Evolutionary conservation across 2,888 invertebrate species (phyloP), one percentile per base, ranked within the genome.

Genomic region (Pelosia muscerda): DNA sequence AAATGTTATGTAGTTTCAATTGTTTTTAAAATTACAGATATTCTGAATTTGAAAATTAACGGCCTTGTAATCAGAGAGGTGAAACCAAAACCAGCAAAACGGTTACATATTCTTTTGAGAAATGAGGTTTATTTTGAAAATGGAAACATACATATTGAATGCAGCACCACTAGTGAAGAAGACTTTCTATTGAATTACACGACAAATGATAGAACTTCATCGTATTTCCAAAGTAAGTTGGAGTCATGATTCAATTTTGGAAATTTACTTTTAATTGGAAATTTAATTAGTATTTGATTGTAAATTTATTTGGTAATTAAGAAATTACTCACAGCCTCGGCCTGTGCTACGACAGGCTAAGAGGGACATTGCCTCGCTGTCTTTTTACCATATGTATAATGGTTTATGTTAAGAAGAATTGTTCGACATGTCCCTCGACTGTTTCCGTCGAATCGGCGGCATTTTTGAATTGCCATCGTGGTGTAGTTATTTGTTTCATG

Each of bases 11-110:
- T n/a, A n/a, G n/a, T n/a, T n/a, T n/a, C n/a, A n/a, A n/a, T n/a
- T n/a, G 38, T 25, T 23, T 19, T 25, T 49, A n/a, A 54, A 15
- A 19, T 31, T 54, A 54, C 63, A 63, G 63, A 54, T 63, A 19
- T 54, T 13, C 19, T 54, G 19, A 31, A 54, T 5, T 19, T 63
- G 10, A 63, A 63, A 54, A 63, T 63, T 25, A 54, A 63, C 10
- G 19, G 34, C 23, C 31, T 63, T 0, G 6, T 49, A 34, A 19
- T 54, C 9, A 31, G 54, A 54, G 54, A 31, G 31, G 5, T 54
- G 9, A 19, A 10, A n/a, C 63, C 54, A 54, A 31, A 19, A 31
- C 54, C 28, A 34, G 23, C 4, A 54, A 63, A 34, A 31, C 31
- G 6, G 2, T 31, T 54, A 3, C 4, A 15, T 31, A 22, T 63